Evolutionary conservation across 92 coral and sea anemone species (phyloP).

Genomic region (Ricordea florida): DNA sequence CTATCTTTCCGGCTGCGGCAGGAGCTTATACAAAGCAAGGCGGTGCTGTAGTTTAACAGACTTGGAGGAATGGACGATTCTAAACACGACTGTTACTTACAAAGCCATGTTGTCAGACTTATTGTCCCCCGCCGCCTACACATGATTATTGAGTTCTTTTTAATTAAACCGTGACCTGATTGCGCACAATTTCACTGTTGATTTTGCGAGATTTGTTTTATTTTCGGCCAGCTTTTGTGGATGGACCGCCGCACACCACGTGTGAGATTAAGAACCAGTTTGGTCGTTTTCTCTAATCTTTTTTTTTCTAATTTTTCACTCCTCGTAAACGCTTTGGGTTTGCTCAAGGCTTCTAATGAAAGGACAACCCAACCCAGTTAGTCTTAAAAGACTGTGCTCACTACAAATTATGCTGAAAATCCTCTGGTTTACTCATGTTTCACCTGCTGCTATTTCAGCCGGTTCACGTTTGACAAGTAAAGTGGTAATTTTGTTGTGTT

Average conservation of each 20-base stretch:
- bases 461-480: too few species aligned
- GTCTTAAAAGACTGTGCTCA: too few species aligned
- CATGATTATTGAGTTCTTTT: conserved; percentile 19
- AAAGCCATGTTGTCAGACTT: conserved; percentile 9
- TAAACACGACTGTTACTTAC: conserved; percentile 18
- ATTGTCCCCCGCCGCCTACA: conserved; percentile 25
- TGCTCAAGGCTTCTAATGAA: too few species aligned
- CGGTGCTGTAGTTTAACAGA: conserved; percentile 1
- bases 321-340: too few species aligned
- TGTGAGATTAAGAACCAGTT: background rate
- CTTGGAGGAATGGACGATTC: conserved; percentile 31
- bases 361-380: too few species aligned
- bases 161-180: conserved; percentile 45
- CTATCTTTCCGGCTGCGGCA: conserved; percentile 37
- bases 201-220: conserved; percentile 20
- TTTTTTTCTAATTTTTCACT: too few species aligned
- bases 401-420: too few species aligned
- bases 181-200: conserved; percentile 25
- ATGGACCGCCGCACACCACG: background rate
- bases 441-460: too few species aligned
- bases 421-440: too few species aligned
- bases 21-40: conserved; percentile 11
- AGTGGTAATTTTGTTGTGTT: too few species aligned
- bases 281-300: too few species aligned
- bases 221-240: conserved; percentile 14